A percentile compares a stretch with the other conserved stretches of the same genome.
phyloP scores from a whole-genome alignment of 2,797 vertebrate genomes.

The Hyperoplus immaculatus region DNA sequence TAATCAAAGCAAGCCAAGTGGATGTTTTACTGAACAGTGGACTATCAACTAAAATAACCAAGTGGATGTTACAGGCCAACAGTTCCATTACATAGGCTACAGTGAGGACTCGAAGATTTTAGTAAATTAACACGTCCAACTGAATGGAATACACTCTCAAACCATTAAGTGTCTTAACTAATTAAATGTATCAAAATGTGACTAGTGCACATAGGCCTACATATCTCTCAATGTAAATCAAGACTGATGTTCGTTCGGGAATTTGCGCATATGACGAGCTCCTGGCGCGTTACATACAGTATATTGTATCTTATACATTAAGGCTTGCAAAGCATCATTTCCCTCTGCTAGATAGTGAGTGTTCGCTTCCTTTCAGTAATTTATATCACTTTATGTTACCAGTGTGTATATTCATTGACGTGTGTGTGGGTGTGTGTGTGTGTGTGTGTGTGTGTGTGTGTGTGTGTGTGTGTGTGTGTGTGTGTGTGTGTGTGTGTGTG shows the following conservation, averaged over 20 bases:
- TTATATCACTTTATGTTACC: not conserved
- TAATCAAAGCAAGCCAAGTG: constrained; percentile 30
- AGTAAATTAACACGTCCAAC: constrained; percentile 15
- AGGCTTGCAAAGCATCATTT: constrained; percentile 6
- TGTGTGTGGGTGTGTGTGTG: constrained; percentile 16
- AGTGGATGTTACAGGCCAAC: not conserved
- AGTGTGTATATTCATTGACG: not conserved
- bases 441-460: constrained; percentile 20
- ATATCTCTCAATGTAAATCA: constrained; percentile 42
- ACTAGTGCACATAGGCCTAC: not conserved
- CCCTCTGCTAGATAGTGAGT: not conserved
- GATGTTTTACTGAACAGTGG: not conserved
- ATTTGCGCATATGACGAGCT: constrained; percentile 6
- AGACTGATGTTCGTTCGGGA: constrained; percentile 21
- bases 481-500: constrained; percentile 5
- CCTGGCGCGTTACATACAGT: not conserved
- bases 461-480: constrained; percentile 24
- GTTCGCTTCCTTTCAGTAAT: not conserved
- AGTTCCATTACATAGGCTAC: not conserved
- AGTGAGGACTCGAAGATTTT: not conserved
- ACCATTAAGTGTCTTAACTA: not conserved
- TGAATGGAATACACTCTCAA: constrained; percentile 6
- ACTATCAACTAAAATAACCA: not conserved
- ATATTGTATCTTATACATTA: constrained; percentile 1
- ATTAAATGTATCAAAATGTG: constrained; percentile 20